Evolutionary conservation across 2,113 vertebrate species (phyloP).

Genomic region (Anguilla rostrata): DNA sequence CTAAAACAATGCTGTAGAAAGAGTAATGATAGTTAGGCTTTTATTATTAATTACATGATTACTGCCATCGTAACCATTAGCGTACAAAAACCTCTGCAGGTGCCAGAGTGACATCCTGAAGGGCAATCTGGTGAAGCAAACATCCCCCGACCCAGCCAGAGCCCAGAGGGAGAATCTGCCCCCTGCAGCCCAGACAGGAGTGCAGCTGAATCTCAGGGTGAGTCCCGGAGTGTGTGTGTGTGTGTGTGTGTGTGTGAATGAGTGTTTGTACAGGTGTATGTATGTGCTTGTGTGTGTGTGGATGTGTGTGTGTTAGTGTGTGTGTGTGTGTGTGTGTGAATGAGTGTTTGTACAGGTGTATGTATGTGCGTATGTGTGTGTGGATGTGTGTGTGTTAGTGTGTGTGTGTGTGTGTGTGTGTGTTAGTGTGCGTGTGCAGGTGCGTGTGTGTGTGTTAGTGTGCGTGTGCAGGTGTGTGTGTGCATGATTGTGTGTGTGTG

Average conservation of each 20-base stretch:
- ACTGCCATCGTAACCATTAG: not conserved
- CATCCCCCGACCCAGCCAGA: constrained; percentile 48
- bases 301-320: not conserved
- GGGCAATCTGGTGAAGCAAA: constrained; percentile 48
- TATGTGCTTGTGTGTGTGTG: not conserved
- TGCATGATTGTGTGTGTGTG: not conserved
- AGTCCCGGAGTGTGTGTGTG: not conserved
- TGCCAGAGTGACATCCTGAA: constrained; percentile 54
- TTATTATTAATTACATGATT: not conserved
- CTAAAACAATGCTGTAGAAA: not conserved
- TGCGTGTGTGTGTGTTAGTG: not conserved
- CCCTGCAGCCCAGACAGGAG: constrained; percentile 44
- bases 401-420: not conserved
- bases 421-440: not conserved
- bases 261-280: not conserved
- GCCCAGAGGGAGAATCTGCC: constrained; percentile 55
- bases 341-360: too few species aligned
- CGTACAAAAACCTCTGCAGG: constrained; percentile 48
- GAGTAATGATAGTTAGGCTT: not conserved
- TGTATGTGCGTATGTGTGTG: not conserved
- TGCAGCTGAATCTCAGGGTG: constrained; percentile 65
- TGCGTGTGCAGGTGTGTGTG: too few species aligned
- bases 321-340: not conserved
- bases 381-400: not conserved
- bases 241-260: not conserved